Evolutionary conservation across 2,888 invertebrate species (phyloP), one percentile per base, ranked within the genome.

Genomic region (Drosophila lutescens): DNA sequence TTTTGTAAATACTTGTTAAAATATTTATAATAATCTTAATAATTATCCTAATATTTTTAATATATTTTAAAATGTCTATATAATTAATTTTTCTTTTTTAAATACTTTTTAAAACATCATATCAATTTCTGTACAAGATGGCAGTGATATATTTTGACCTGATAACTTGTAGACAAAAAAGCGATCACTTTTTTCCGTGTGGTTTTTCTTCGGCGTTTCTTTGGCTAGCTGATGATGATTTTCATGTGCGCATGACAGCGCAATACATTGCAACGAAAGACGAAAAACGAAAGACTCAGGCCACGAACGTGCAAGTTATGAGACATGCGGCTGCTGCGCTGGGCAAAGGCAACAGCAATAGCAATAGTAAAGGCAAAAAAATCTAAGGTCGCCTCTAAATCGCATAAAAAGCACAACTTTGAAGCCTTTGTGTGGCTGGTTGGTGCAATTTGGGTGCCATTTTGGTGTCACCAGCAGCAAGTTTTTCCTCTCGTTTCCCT

Each of bases 211-310:
- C 17, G 41, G 17, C 34, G 41, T 49, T 63, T 69, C 36, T 41
- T 30, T 53, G 41, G 38, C 51, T 47, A 17, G 61, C 44, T 49
- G 76, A 47, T 73, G 82, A 72, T 83, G 80, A 84, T 80, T 83
- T 79, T 82, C 83, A 80, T 80, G 57, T 79, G 86, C 71, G 72
- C 86, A 83, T 83, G 86, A 86, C 84, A 83, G 77, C 83, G 86
- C 82, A 82, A 82, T 82, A 82, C 83, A 86, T 83, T 86, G 80
- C 80, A 80, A 72, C 59, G 34, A 34, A 47, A 54, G 43, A 34
- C 40, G 78, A 84, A 83, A 84, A 84, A 84, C 40, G 78, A 84
- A 83, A 84, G 80, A 84, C 86, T 78, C 73, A 73, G 84, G 84
- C 79, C 78, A 84, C 84, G 76, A 84, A 83, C 83, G 84, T 86